phyloP scores from a whole-genome alignment of 1,140 invertebrate genomes.

The Bactericera cockerelli region DNA sequence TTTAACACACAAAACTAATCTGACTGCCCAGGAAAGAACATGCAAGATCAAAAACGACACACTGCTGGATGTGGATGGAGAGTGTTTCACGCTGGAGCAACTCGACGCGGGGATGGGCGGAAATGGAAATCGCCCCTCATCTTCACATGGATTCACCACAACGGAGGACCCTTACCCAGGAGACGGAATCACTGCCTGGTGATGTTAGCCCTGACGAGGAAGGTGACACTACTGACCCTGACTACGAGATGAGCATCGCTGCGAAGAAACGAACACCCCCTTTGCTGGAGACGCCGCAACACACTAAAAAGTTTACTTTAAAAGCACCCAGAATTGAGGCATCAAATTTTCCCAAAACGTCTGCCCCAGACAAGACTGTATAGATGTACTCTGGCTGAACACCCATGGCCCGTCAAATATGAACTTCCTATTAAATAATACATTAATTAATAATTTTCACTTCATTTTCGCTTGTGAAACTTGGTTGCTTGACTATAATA shows the following conservation, averaged over 20 bases:
- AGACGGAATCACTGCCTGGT: neutral
- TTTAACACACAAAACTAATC: neutral
- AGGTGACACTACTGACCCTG: neutral
- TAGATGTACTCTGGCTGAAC: neutral
- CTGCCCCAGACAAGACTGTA: neutral
- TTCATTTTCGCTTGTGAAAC: neutral
- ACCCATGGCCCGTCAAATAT: neutral
- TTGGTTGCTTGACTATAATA: too few species aligned
- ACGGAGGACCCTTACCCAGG: too few species aligned
- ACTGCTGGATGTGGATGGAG: neutral
- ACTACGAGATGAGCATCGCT: neutral
- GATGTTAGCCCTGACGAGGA: neutral
- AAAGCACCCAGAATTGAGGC: neutral
- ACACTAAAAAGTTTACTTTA: neutral
- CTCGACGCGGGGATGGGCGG: neutral
- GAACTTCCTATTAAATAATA: neutral
- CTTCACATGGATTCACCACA: too few species aligned
- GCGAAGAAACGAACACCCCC: neutral
- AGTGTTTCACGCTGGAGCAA: neutral
- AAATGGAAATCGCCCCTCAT: too few species aligned
- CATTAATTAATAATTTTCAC: neutral
- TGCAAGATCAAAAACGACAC: neutral
- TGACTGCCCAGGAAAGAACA: neutral
- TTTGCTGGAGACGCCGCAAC: neutral
- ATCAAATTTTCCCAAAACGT: neutral